A percentile compares a stretch with the other conserved stretches of the same genome.
phyloP scores from a whole-genome alignment of 2,797 vertebrate genomes.

The Lemur catta region DNA sequence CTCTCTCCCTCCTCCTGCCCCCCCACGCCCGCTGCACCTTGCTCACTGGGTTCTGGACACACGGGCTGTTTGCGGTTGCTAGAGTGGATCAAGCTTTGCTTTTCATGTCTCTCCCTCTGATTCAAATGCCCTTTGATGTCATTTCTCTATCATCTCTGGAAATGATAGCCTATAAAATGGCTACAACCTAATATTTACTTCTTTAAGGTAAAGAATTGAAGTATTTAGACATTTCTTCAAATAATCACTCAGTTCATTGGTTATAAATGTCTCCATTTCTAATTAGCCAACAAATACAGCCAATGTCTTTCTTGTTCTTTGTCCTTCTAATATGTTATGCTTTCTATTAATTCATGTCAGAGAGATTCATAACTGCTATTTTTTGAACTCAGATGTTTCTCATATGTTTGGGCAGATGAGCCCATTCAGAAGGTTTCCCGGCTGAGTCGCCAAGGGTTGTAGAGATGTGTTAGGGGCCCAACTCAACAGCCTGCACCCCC shows the following conservation, averaged over 20 bases:
- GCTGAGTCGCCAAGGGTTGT: rapidly evolving
- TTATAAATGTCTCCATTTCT: background rate
- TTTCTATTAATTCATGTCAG: background rate
- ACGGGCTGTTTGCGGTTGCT: too few species aligned
- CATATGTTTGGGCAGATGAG: background rate
- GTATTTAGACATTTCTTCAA: background rate
- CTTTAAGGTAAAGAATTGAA: background rate
- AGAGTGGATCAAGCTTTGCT: background rate
- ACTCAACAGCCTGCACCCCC: background rate
- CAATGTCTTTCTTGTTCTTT: background rate
- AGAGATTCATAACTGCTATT: background rate
- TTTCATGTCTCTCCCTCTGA: background rate
- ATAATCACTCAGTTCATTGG: background rate
- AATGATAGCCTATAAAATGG: background rate
- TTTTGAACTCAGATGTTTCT: background rate
- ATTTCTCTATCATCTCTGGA: background rate
- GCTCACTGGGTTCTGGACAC: background rate
- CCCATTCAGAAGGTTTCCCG: background rate
- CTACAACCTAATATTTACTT: background rate
- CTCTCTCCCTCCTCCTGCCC: background rate
- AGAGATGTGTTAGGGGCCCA: background rate
- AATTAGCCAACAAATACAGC: background rate
- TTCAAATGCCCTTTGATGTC: background rate
- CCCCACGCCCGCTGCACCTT: rapidly evolving
- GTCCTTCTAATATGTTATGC: background rate